Base-by-base conservation (phyloP, 2,888 invertebrate genomes). In the Synergus japonicus region DNA sequence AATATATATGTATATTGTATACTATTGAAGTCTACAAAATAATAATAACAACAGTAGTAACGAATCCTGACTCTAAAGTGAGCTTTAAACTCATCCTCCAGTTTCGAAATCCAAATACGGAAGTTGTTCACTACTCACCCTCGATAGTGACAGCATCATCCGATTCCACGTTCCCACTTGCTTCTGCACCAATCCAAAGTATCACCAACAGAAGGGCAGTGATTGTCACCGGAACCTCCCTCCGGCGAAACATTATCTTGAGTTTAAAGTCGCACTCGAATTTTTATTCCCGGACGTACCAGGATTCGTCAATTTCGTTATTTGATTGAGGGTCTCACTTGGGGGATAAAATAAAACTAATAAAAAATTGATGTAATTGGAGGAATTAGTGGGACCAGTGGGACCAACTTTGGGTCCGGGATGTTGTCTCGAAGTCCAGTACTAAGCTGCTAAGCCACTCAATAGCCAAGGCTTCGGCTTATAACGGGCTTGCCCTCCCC, bases 401-500 rank as follows among this genome's bases (percentile, higher is more conserved):
- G 15, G 65, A 65, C 8, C 49, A 49, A 29, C 60, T 60, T 60
- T 60, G 69, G 69, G 29, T 29, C 22, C 29, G 69, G 15, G 69
- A 73, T 73, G 69, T 78, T 78, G 80, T 73, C 77, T 83, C 81
- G 81, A 79, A 85, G 85, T 84, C 85, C 84, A 92, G 87, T 93
- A 94, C 88, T 92, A 92, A 85, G 92, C 93, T 89, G 94, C 94
- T 89, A 93, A 94, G 88, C 93, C 92, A 90, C 93, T 93, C 66
- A 92, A 90, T 94, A 94, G 85, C 92, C 92, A 79, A 83, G 85
- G 87, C 93, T 93, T 83, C 93, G 93, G 88, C 94, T 94, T 92
- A 92, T 92, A 92, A 92, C 91, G 88, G 93, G 93, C 77, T 93
- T 93, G 94, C 94, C 94, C 87, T 93, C 92, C 90, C 94, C 94